Evolutionary conservation across 2,888 invertebrate genomes (phyloP).

Genomic region (Orchesella flavescens): DNA sequence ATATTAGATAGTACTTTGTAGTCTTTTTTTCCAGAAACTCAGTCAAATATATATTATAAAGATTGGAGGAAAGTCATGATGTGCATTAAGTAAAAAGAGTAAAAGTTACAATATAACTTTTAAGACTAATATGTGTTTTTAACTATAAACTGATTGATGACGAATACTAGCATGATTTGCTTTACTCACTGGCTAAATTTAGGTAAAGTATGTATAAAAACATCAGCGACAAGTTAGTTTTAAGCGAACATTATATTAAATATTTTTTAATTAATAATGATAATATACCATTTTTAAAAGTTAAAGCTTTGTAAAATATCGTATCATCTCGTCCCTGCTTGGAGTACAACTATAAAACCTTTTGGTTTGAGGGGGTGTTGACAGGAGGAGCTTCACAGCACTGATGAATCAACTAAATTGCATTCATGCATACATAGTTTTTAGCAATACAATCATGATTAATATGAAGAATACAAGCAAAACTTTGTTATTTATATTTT

Average conservation of each 20-base stretch:
- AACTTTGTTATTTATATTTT: not conserved
- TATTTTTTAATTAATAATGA: not conserved
- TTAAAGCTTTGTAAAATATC: slow-evolving; percentile 58
- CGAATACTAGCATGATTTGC: slow-evolving; percentile 42
- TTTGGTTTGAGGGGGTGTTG: not conserved
- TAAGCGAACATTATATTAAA: not conserved
- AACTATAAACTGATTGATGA: slow-evolving; percentile 48
- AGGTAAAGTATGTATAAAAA: not conserved
- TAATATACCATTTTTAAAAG: not conserved
- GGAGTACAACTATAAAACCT: slow-evolving; percentile 2
- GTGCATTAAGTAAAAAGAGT: not conserved
- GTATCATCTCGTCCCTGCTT: slow-evolving; percentile 36
- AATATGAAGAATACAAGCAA: not conserved
- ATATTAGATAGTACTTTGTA: no score
- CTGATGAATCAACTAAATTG: not conserved
- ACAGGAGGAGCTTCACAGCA: not conserved
- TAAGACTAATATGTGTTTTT: slow-evolving; percentile 13
- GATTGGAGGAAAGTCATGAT: not conserved
- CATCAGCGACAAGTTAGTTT: not conserved
- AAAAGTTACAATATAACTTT: not conserved
- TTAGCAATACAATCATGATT: not conserved
- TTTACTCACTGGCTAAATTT: slow-evolving; percentile 36
- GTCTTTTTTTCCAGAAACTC: no score
- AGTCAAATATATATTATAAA: not conserved
- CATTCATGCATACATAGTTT: not conserved